Base-by-base conservation (phyloP, 2,888 invertebrate genomes). In the Metellina segmentata region DNA sequence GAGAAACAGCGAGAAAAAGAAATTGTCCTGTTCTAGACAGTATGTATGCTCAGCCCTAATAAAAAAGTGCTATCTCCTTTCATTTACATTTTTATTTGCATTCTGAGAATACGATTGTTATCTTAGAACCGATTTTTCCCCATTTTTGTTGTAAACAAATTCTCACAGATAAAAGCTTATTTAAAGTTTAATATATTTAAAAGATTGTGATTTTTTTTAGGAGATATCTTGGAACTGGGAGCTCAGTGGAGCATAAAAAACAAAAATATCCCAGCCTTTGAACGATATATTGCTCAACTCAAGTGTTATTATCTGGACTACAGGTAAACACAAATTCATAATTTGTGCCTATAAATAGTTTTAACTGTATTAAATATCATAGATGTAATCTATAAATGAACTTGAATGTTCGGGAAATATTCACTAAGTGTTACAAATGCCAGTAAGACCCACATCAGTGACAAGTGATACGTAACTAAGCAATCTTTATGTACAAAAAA, bases 291-390 rank as follows among this genome's bases (percentile, higher is more conserved):
- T 97, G 98, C 99, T 11, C 99, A 99, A 95, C 95, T 99, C 78
- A 99, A 99, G 95, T 98, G 98, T 95, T 99, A 99, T 94, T 99
- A 99, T 95, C 97, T 98, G 94, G 99, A 99, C 95, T 97, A 97
- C 95, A 97, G 96, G 97, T 97, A 95, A 96, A 34, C 1, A 34
- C 1, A 0, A 7, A 51, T 20, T 52, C 20, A 78, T 52, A n/a
- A 7, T 61, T 34, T 4, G 34, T 2, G 34, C 34, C 34, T 34
- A 4, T 34, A 34, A 34, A 34, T 34, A 2, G 34, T 34, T 34
- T 34, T 34, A 4, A 34, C 34, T 34, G 34, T 34, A 34, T n/a
- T n/a, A n/a, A n/a, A n/a, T 34, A 34, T 34, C 34, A 34, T 4
- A 34, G 34, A 34, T 34, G 34, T 34, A 34, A 34, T 34, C 34